Conservation (phyloP, 30 jellyfish, hydroid and myxozoan species). For the Chrysaora quinquecirrha region DNA sequence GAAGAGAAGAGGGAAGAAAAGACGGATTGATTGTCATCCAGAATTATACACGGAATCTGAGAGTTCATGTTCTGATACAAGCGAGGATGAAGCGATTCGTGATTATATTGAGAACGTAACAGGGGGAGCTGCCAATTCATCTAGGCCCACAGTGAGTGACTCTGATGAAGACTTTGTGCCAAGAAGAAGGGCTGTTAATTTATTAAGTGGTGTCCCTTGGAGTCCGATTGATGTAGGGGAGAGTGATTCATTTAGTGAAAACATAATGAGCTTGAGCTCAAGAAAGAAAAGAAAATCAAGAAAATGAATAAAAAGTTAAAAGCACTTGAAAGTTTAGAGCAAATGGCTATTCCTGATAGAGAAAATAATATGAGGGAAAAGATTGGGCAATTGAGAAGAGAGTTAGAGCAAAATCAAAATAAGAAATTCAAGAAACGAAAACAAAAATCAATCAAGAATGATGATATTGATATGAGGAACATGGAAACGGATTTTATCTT, state of each 20-base stretch:
- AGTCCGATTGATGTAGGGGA: slow-evolving; percentile 89
- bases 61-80: slow-evolving; percentile 79
- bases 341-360: slow-evolving; percentile 20
- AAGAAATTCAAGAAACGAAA: slow-evolving; percentile 1
- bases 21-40: slow-evolving; percentile 69
- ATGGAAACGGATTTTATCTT: not conserved
- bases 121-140: not conserved
- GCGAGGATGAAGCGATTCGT: slow-evolving; percentile 85
- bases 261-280: slow-evolving; percentile 40
- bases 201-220: slow-evolving; percentile 68
- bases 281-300: slow-evolving; percentile 63
- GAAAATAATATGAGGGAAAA: not conserved
- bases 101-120: slow-evolving; percentile 87
- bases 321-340: slow-evolving; percentile 45
- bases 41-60: slow-evolving; percentile 60
- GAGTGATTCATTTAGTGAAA: slow-evolving; percentile 94
- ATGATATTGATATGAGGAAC: not conserved
- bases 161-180: slow-evolving; percentile 87
- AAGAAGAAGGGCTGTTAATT: slow-evolving; percentile 54
- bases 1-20: slow-evolving; percentile 68
- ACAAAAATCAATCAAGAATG: slow-evolving; percentile 12
- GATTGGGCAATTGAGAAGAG: slow-evolving; percentile 18
- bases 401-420: slow-evolving; percentile 17
- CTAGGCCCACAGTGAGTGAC: slow-evolving; percentile 62
- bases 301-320: slow-evolving; percentile 58